Evolutionary conservation across 2,888 invertebrate genomes (phyloP).

Genomic region (Drosophila meridiana): DNA sequence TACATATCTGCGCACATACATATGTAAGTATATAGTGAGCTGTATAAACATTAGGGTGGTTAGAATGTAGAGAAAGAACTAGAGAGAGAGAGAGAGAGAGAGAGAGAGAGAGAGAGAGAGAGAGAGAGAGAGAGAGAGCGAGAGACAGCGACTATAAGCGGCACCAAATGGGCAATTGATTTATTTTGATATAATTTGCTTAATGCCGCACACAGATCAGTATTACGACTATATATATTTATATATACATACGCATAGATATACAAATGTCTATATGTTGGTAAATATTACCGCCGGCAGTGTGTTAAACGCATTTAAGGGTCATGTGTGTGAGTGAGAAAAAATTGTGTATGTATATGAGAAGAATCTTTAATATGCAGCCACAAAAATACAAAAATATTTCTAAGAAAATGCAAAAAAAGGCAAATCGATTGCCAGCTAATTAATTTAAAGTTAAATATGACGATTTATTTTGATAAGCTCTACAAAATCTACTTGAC

Average conservation of each 20-base stretch:
- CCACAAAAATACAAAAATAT: slow-evolving; percentile 4
- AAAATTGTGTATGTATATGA: slow-evolving; percentile 1
- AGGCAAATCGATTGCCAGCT: not conserved
- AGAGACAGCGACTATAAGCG: not conserved
- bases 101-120: slow-evolving; percentile 5
- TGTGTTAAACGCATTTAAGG: slow-evolving; percentile 6
- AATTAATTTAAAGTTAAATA: not conserved
- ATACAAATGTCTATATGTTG: not conserved
- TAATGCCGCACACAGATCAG: slow-evolving; percentile 32
- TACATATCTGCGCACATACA: slow-evolving; percentile 7
- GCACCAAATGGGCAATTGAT: slow-evolving; percentile 58
- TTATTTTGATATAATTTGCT: slow-evolving; percentile 56
- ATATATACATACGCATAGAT: not conserved
- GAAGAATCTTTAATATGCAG: slow-evolving; percentile 6
- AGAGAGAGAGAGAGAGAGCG: not conserved
- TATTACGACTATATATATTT: slow-evolving; percentile 5
- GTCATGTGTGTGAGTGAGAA: slow-evolving; percentile 6
- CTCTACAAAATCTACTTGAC: not conserved
- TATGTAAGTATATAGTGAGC: slow-evolving; percentile 22
- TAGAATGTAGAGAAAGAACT: not conserved
- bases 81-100: slow-evolving; percentile 8
- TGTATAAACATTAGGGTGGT: slow-evolving; percentile 42
- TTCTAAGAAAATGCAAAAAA: not conserved
- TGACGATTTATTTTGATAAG: not conserved
- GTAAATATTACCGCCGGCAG: slow-evolving; percentile 9